phyloP scores from a whole-genome alignment of 2,888 invertebrate species.

The Andrena flavipes region DNA sequence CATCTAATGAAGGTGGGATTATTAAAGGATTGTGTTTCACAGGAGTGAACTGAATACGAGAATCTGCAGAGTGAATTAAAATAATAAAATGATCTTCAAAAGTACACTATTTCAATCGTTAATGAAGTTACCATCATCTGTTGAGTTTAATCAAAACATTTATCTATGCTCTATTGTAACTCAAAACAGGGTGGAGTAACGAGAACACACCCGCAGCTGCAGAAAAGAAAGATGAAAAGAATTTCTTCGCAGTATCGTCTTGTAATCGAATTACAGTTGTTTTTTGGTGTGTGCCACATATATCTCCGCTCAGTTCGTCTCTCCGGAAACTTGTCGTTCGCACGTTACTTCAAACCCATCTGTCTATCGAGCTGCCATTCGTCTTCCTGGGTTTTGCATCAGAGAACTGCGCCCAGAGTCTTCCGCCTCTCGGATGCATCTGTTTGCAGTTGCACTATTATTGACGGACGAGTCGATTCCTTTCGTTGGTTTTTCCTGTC shows the following conservation, averaged over 20 bases:
- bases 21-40: too few relatives aligned
- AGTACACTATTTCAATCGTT: too few relatives aligned
- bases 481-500: slow-evolving; percentile 11
- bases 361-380: slow-evolving; percentile 46
- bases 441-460: slow-evolving; percentile 42
- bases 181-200: slow-evolving; percentile 16
- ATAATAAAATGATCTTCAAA: too few relatives aligned
- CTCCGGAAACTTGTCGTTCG: slow-evolving; percentile 46
- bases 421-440: slow-evolving; percentile 33
- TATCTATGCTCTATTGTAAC: background rate
- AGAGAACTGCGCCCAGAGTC: slow-evolving; percentile 7
- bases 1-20: too few relatives aligned
- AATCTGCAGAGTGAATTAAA: too few relatives aligned
- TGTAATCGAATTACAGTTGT: slow-evolving; percentile 44
- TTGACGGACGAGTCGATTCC: slow-evolving; percentile 24
- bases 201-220: background rate
- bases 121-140: too few relatives aligned
- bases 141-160: too few relatives aligned
- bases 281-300: slow-evolving; percentile 18
- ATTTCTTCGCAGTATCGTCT: slow-evolving; percentile 11
- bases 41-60: too few relatives aligned
- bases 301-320: slow-evolving; percentile 28
- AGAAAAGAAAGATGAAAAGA: slow-evolving; percentile 22
- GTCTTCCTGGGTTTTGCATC: slow-evolving; percentile 56
- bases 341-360: slow-evolving; percentile 45